Evolutionary conservation across 64 coral and sea anemone genomes (phyloP), one percentile per base, ranked within the genome.

Genomic region (Montipora efflorescens): DNA sequence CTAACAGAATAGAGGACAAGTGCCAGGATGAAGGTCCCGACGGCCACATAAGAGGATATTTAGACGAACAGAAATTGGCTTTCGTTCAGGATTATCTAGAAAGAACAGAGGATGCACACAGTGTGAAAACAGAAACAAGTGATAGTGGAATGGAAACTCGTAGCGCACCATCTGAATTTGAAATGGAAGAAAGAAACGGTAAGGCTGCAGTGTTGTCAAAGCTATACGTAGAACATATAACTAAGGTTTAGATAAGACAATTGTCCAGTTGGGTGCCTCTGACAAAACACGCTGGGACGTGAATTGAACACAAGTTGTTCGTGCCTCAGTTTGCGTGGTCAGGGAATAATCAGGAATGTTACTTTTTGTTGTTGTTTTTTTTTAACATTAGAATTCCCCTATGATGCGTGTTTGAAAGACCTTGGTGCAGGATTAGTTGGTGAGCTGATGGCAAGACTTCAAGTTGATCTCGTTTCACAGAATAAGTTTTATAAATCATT

Each of bases 71-170:
- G 45, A 79, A 20, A 16, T 0, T 79, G 5, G 77, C 77, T 8
- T 79, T 21, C 7, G 77, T 79, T 19, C 47, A 79, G 77, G 20
- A 51, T 1, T 79, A 79, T 50, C 51, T 79, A 20, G 77, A 79
- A 15, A 12, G 51, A 52, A 0, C 49, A 0, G 46, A 78, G 47
- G 76, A 50, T 7, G 21, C 79, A 23, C 79, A 19, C 19, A 81
- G 79, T 13, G 7, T 57, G 20, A 59, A 50, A 13, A 81, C 79
- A 22, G 50, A 25, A 23, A 23, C 49, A 80, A 58, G 20, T 11
- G 79, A 25, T n/a, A 59, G 52, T 58, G 79, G 49, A 10, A 5
- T 59, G 18, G 75, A 8, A 77, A 46, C 36, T 47, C 75, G 2
- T 46, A 21, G 75, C 46, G 15, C 75, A 47, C 28, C 25, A 8